Conservation (phyloP, 2,797 vertebrate genomes). For the Phaenicophaeus curvirostris region DNA sequence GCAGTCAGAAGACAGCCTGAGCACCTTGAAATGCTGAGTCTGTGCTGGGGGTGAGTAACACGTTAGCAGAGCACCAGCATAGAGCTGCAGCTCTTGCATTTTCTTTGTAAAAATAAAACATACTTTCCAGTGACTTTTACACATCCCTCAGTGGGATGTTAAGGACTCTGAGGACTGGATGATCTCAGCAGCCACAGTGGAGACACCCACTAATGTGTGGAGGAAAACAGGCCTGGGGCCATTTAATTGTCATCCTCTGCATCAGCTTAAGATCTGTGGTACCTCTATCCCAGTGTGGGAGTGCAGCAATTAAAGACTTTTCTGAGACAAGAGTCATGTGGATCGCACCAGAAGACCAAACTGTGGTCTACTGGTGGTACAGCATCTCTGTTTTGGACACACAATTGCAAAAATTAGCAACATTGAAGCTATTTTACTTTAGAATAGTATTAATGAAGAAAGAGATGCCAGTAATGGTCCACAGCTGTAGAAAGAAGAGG, state of each 20-base stretch:
- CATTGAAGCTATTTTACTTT: not conserved
- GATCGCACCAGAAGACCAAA: not conserved
- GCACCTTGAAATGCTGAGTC: not conserved
- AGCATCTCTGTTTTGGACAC: not conserved
- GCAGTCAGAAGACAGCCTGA: not conserved
- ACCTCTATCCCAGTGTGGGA: not conserved
- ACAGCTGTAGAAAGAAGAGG: not conserved
- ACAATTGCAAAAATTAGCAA: not conserved
- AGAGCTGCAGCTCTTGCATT: not conserved
- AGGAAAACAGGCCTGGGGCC: not conserved
- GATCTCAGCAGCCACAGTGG: not conserved
- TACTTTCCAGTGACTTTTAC: not conserved
- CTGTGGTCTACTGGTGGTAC: not conserved
- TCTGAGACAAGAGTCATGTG: not conserved
- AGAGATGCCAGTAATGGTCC: not conserved
- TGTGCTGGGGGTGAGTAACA: fast-evolving
- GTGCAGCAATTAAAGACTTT: not conserved
- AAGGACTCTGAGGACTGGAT: not conserved
- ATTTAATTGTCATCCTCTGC: not conserved
- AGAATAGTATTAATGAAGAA: not conserved
- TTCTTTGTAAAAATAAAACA: not conserved
- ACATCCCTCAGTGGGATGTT: not conserved
- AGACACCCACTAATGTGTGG: not conserved
- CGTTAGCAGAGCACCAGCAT: not conserved
- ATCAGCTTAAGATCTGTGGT: not conserved